Percentiles rank a stretch among this genome's conserved stretches.
phyloP scores from a whole-genome alignment of 2,888 invertebrate genomes.

The Euzophera pinguis region DNA sequence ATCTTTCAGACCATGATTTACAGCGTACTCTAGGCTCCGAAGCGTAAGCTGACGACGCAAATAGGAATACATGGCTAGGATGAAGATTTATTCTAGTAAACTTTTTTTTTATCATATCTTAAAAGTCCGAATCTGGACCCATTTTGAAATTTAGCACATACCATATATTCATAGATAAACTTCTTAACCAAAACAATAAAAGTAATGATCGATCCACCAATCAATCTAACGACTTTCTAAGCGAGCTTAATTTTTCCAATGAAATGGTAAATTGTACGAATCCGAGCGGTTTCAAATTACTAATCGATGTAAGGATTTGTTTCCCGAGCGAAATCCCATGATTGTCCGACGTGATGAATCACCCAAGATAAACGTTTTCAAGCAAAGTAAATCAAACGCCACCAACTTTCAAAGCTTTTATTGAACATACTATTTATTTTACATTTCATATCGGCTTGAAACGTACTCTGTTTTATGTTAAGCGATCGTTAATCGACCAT shows the following conservation, averaged over 20 bases:
- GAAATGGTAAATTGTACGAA: conserved; percentile 34
- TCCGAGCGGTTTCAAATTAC: conserved; percentile 61
- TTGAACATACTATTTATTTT: conserved; percentile 45
- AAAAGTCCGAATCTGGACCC: too few species aligned
- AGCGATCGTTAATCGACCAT: conserved; percentile 38
- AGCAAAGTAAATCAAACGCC: conserved; percentile 62
- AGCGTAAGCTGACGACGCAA: too few species aligned
- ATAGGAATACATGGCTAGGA: too few species aligned
- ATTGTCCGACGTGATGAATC: conserved; percentile 70
- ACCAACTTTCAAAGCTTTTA: conserved; percentile 53
- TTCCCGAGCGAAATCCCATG: conserved; percentile 61
- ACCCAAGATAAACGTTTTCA: conserved; percentile 65
- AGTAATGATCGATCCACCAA: neutral
- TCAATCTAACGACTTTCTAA: conserved; percentile 3
- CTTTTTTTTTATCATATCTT: too few species aligned
- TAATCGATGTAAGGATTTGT: conserved; percentile 69
- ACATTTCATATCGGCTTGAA: conserved; percentile 41
- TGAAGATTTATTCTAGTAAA: too few species aligned
- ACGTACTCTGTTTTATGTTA: conserved; percentile 33
- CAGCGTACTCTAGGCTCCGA: too few species aligned
- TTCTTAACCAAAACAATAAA: neutral
- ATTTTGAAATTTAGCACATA: too few species aligned
- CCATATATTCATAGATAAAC: neutral
- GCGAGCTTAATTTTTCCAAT: conserved; percentile 4
- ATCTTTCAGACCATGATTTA: too few species aligned